Conservation (phyloP, 2,888 invertebrate genomes). For the Octodonta nipae region DNA sequence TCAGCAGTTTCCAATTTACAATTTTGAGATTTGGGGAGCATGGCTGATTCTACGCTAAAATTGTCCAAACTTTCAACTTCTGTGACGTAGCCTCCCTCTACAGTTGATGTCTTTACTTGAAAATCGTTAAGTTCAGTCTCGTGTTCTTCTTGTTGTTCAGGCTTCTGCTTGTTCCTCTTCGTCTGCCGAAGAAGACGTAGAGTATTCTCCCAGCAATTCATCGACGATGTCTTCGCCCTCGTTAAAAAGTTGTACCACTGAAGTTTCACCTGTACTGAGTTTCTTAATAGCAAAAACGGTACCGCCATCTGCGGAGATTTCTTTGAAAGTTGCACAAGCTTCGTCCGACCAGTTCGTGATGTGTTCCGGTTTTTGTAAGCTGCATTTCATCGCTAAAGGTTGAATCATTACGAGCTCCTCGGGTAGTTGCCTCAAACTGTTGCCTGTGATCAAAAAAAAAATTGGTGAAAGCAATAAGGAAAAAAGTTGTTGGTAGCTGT, state of each 20-base stretch:
- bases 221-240: constrained; percentile 51
- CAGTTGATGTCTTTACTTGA: too few species aligned
- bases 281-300: constrained; percentile 56
- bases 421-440: constrained; percentile 47
- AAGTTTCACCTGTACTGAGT: constrained; percentile 51
- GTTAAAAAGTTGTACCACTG: constrained; percentile 45
- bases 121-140: too few species aligned
- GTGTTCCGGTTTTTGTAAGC: constrained; percentile 38
- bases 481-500: too few species aligned
- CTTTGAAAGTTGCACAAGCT: constrained; percentile 51
- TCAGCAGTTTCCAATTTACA: constrained; percentile 17
- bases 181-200: too few species aligned
- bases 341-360: constrained; percentile 48
- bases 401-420: constrained; percentile 44
- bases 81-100: constrained; percentile 41
- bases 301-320: constrained; percentile 54
- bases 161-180: too few species aligned
- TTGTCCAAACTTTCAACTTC: constrained; percentile 44
- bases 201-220: constrained; percentile 40
- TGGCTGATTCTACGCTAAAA: constrained; percentile 17
- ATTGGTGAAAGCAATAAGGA: too few species aligned
- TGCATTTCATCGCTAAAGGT: constrained; percentile 51
- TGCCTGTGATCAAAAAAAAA: too few species aligned
- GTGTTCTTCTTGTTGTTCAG: too few species aligned
- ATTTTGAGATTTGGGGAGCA: too few species aligned